A percentile compares a stretch with the other conserved stretches of the same genome.
phyloP scores from a whole-genome alignment of 2,888 invertebrate genomes.

The Ectobius pallidus region DNA sequence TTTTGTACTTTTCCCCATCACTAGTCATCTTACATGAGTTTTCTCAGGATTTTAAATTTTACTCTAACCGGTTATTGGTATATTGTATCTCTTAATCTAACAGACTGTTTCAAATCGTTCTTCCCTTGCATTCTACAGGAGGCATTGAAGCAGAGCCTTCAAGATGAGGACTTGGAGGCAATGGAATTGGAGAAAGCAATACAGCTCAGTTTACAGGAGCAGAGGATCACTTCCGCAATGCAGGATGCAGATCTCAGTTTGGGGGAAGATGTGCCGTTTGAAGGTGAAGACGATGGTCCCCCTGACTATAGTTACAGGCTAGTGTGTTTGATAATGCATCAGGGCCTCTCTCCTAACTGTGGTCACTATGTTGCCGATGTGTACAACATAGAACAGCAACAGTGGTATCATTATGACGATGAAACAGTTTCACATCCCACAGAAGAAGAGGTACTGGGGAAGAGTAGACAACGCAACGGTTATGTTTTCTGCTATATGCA shows the following conservation, averaged over 20 bases:
- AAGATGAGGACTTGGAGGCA: background rate
- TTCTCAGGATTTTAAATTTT: too few species aligned
- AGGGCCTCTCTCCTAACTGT: conserved; percentile 29
- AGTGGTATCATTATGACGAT: conserved; percentile 36
- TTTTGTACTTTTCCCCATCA: too few species aligned
- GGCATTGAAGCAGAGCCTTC: conserved; percentile 19
- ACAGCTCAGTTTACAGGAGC: background rate
- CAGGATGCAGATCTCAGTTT: background rate
- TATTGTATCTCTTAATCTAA: too few species aligned
- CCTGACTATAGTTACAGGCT: conserved; percentile 28
- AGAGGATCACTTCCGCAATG: background rate
- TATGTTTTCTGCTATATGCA: conserved; percentile 37
- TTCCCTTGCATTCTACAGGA: too few species aligned
- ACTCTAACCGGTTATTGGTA: too few species aligned
- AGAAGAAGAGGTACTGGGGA: conserved; percentile 6
- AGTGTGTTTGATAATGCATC: conserved; percentile 25
- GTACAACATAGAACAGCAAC: conserved; percentile 23
- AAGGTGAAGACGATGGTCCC: background rate
- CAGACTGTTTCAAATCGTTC: too few species aligned
- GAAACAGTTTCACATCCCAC: background rate
- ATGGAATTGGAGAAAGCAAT: conserved; percentile 8
- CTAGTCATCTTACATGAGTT: too few species aligned
- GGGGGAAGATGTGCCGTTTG: conserved; percentile 3
- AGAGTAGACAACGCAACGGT: conserved; percentile 23
- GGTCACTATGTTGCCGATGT: conserved; percentile 38